These are phyloP conservation scores for Darevskia mixta DNA, from an alignment of 2,797 vertebrate genomes.

Conservation along the genomic window DNA sequence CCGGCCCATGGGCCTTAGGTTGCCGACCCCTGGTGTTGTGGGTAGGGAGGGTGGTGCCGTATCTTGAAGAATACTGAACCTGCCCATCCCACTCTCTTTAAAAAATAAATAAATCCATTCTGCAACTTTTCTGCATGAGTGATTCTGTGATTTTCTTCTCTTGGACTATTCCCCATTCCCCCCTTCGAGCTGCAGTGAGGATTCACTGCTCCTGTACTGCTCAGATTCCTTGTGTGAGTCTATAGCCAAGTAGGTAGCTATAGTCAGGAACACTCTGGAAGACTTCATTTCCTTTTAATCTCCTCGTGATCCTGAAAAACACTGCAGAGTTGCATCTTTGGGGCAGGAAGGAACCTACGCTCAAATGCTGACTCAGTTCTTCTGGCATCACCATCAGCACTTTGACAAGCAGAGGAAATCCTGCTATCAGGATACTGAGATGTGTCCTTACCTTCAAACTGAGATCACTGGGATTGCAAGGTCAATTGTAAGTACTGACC, in stretches of 20 bases:
- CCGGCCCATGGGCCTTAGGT: no score
- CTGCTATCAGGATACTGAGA: slow-evolving; percentile 16
- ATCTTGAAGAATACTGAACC: neutral
- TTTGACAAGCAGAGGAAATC: slow-evolving; percentile 31
- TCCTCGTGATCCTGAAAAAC: neutral
- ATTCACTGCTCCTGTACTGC: neutral
- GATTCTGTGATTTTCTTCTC: neutral
- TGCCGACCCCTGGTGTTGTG: no score
- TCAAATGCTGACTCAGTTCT: slow-evolving; percentile 9
- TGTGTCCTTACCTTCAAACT: neutral
- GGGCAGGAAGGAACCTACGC: slow-evolving; percentile 6
- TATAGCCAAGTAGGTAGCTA: slow-evolving; percentile 1
- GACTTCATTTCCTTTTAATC: slow-evolving; percentile 12
- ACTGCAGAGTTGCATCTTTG: neutral
- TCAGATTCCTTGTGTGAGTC: neutral
- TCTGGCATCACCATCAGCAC: neutral
- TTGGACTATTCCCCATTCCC: neutral
- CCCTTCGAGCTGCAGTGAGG: neutral
- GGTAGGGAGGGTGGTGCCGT: no score
- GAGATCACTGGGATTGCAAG: neutral
- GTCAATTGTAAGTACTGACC: neutral
- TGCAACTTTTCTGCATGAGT: neutral
- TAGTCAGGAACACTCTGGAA: neutral
- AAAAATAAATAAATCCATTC: neutral
- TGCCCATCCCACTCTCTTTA: neutral